These are phyloP conservation scores for Cinclus mexicanus DNA, from an alignment of 2,113 vertebrate species.

Conservation along the genomic window DNA sequence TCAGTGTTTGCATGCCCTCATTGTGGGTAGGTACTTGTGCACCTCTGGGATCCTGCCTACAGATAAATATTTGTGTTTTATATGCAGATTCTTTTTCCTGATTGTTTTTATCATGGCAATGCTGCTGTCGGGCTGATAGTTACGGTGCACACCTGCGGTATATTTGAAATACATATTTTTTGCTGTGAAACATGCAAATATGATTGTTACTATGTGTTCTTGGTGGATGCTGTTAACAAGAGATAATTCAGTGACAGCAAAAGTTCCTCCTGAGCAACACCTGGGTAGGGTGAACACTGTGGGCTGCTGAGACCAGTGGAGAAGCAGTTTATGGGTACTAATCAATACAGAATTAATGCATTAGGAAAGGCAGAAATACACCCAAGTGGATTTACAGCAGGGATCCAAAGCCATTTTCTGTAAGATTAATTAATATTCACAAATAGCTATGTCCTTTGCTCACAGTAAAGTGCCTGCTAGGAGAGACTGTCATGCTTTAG, in stretches of 20 bases:
- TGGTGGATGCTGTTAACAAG: not conserved
- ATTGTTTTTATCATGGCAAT: not conserved
- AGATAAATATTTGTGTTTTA: not conserved
- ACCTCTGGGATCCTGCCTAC: not conserved
- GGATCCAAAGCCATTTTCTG: not conserved
- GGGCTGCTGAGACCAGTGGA: not conserved
- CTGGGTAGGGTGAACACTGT: not conserved
- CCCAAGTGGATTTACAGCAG: not conserved
- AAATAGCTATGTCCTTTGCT: conserved; percentile 6
- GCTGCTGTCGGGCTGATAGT: not conserved
- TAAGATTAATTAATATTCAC: not conserved
- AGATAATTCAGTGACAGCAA: not conserved
- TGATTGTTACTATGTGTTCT: not conserved
- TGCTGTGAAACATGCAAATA: not conserved
- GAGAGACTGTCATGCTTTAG: not conserved
- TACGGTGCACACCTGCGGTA: not conserved
- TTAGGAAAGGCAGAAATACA: not conserved
- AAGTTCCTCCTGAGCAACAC: not conserved
- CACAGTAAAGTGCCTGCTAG: not conserved
- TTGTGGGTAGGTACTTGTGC: not conserved
- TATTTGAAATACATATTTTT: conserved; percentile 29
- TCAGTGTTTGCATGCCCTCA: not conserved
- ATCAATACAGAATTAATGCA: not conserved
- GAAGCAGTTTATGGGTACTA: not conserved
- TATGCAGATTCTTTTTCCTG: not conserved